Evolutionary conservation across 2,888 invertebrate species (phyloP).

Genomic region (Archips crataeganus): DNA sequence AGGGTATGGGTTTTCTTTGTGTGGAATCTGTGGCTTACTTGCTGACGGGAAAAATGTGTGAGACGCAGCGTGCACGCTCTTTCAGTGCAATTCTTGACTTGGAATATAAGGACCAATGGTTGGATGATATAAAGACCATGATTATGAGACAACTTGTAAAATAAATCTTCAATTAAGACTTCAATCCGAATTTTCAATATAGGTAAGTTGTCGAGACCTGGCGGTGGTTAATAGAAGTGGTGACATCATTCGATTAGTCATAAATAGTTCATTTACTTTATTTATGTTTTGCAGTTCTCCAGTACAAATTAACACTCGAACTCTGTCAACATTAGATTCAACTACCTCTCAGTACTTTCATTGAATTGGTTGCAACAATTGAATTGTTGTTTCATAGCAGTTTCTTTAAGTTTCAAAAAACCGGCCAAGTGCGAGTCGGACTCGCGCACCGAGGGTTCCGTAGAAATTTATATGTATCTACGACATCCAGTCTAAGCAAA

Average conservation of each 20-base stretch:
- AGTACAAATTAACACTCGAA: background rate
- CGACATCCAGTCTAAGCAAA: too few relatives aligned
- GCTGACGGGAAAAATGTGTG: slow-evolving; percentile 80
- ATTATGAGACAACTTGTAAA: slow-evolving; percentile 74
- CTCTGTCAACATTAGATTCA: background rate
- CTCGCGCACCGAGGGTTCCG: too few relatives aligned
- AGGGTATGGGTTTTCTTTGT: slow-evolving; percentile 86
- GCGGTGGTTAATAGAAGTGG: background rate
- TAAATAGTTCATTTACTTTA: background rate
- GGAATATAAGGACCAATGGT: slow-evolving; percentile 83
- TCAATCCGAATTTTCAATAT: background rate
- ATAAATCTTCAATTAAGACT: slow-evolving; percentile 45
- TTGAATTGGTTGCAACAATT: background rate
- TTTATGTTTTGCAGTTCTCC: background rate
- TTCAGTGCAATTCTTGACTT: slow-evolving; percentile 80
- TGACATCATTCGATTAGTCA: background rate
- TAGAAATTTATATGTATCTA: too few relatives aligned
- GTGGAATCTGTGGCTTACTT: slow-evolving; percentile 86
- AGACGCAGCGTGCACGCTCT: slow-evolving; percentile 71
- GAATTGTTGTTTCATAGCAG: background rate
- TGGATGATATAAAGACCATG: slow-evolving; percentile 84
- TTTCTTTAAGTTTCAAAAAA: background rate
- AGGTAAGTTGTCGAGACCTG: background rate
- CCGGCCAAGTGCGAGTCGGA: too few relatives aligned
- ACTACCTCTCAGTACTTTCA: background rate